These are phyloP conservation scores for Threskiornis aethiopicus DNA, from an alignment of 2,797 vertebrate species.

Conservation along the genomic window DNA sequence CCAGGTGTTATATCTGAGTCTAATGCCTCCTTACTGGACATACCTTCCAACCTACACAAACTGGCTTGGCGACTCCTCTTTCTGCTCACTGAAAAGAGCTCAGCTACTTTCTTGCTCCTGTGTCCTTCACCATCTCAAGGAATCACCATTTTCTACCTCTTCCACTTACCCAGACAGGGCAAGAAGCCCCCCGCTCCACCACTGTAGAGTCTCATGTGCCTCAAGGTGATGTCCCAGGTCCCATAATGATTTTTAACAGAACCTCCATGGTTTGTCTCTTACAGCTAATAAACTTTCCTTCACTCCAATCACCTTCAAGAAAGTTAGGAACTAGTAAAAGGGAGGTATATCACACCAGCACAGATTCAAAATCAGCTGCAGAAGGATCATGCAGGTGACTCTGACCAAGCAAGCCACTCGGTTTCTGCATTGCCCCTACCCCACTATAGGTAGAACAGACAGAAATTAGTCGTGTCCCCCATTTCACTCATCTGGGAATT, in stretches of 20 bases:
- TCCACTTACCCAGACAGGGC: neutral
- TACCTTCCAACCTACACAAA: neutral
- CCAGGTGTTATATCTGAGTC: neutral
- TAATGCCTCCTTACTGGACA: neutral
- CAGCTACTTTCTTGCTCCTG: neutral
- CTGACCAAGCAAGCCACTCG: neutral
- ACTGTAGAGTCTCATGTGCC: neutral
- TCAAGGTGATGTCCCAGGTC: neutral
- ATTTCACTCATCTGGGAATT: neutral
- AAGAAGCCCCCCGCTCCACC: neutral
- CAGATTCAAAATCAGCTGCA: neutral
- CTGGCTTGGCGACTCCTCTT: neutral
- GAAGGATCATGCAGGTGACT: neutral
- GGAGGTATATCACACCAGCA: neutral
- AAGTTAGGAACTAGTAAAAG: neutral
- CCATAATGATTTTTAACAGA: neutral
- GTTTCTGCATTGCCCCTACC: neutral
- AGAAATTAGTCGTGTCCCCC: neutral
- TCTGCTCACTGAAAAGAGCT: neutral
- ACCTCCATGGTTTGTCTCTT: neutral
- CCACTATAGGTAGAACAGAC: rapidly evolving
- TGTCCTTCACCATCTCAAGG: neutral
- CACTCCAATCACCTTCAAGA: neutral
- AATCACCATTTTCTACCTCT: neutral
- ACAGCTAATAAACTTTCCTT: neutral